These are phyloP conservation scores for Clamator glandarius DNA, from an alignment of 2,797 vertebrate species.

Conservation along the genomic window DNA sequence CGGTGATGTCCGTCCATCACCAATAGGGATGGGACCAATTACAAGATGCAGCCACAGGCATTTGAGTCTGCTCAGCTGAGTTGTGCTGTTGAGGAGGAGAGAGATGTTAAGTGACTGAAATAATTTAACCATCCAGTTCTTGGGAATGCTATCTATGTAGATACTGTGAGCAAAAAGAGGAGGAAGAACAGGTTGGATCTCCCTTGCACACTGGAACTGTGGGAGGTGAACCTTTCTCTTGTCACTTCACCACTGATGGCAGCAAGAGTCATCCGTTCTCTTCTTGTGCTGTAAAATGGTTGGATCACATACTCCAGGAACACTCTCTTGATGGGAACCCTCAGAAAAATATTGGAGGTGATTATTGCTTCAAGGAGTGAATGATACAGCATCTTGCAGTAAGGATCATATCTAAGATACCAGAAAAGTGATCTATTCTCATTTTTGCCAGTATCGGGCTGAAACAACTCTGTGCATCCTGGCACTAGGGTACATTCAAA, in stretches of 20 bases:
- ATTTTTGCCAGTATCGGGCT: not conserved
- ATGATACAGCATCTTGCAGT: not conserved
- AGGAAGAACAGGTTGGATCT: not conserved
- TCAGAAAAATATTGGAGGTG: not conserved
- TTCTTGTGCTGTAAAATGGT: not conserved
- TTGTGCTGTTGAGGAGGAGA: not conserved
- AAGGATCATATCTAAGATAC: not conserved
- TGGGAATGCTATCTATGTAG: not conserved
- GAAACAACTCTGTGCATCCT: not conserved
- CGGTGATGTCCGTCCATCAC: not conserved
- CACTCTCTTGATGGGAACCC: not conserved
- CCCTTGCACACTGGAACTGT: not conserved
- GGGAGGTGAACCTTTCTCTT: not conserved
- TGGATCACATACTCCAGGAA: not conserved
- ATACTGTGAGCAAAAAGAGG: not conserved
- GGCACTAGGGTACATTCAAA: not conserved
- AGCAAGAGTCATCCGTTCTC: not conserved
- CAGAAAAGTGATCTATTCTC: not conserved
- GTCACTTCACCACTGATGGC: not conserved
- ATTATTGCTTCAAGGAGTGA: not conserved
- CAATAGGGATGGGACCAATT: not conserved
- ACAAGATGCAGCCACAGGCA: not conserved
- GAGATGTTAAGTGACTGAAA: not conserved
- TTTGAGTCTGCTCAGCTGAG: not conserved
- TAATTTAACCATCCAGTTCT: not conserved